A percentile compares a stretch with the other conserved stretches of the same genome.
phyloP scores from a whole-genome alignment of 2,888 invertebrate species.

The Rotaria macrura region DNA sequence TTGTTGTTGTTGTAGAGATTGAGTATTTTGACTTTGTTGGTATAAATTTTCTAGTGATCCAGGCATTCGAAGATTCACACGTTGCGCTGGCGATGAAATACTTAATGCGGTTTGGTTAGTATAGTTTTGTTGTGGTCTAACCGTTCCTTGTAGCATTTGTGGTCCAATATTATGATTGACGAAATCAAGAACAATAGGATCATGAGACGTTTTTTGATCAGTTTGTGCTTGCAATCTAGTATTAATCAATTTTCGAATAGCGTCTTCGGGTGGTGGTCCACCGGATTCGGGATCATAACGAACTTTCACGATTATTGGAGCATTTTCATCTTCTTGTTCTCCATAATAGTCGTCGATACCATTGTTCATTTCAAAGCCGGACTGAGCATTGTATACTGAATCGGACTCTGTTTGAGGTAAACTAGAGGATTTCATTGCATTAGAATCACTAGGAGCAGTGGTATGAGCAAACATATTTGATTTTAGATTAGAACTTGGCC shows the following conservation, averaged over 20 bases:
- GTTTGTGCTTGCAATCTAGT: not conserved
- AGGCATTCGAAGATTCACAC: not conserved
- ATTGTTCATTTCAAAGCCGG: not conserved
- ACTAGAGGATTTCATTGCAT: not conserved
- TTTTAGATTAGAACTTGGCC: not conserved
- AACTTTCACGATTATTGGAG: not conserved
- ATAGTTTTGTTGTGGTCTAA: not conserved
- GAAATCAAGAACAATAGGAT: not conserved
- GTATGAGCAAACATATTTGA: not conserved
- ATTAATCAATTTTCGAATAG: not conserved
- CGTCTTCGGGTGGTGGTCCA: not conserved
- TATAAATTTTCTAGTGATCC: not conserved
- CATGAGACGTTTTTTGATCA: not conserved
- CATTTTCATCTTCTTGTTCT: not conserved
- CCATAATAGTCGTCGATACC: not conserved
- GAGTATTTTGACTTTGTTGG: not conserved
- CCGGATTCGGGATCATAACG: not conserved
- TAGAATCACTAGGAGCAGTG: not conserved
- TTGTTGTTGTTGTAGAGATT: not conserved
- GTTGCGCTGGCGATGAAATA: too few relatives aligned
- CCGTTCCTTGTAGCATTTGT: not conserved
- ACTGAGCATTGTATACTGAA: not conserved
- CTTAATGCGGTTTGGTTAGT: not conserved
- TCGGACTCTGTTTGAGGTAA: not conserved
- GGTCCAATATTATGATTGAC: not conserved